Evolutionary conservation across 2,888 invertebrate species (phyloP).

Genomic region (Latrodectus elegans): DNA sequence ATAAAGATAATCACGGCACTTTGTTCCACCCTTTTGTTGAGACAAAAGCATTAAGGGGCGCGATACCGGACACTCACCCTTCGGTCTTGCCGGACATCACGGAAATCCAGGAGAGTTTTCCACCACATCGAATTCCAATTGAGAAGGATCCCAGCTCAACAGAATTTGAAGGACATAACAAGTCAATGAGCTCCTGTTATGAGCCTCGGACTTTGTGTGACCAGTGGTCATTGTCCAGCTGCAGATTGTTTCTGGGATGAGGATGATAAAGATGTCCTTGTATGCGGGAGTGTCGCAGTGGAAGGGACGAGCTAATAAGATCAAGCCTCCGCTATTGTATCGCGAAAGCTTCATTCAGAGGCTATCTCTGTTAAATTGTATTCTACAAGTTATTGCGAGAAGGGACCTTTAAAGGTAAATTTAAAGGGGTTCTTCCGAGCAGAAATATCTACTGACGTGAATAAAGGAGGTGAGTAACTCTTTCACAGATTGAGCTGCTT

Average conservation of each 20-base stretch:
- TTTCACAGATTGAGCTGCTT: no score
- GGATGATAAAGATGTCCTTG: constrained; percentile 17
- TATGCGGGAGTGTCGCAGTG: background rate
- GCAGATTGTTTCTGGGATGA: constrained; percentile 14
- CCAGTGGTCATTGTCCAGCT: constrained; percentile 25
- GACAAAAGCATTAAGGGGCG: background rate
- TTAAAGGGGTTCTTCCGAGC: background rate
- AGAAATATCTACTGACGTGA: background rate
- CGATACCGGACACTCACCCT: background rate
- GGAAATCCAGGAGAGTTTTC: constrained; percentile 7
- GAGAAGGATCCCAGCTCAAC: background rate
- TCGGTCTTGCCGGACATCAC: background rate
- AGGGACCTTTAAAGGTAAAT: constrained; percentile 1
- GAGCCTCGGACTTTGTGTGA: constrained; percentile 1
- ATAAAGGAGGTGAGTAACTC: background rate
- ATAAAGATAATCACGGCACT: constrained; percentile 1
- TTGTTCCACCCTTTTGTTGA: background rate
- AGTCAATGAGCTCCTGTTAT: constrained; percentile 22
- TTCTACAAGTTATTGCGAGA: background rate
- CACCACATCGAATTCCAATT: constrained; percentile 16
- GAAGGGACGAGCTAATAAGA: constrained; percentile 32
- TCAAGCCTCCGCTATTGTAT: constrained; percentile 19
- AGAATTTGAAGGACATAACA: background rate
- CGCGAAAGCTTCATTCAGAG: background rate
- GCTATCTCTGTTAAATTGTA: constrained; percentile 41